These are phyloP conservation scores for Dendronephthya gigantea DNA, from an alignment of 64 coral and sea anemone genomes.

Conservation along the genomic window DNA sequence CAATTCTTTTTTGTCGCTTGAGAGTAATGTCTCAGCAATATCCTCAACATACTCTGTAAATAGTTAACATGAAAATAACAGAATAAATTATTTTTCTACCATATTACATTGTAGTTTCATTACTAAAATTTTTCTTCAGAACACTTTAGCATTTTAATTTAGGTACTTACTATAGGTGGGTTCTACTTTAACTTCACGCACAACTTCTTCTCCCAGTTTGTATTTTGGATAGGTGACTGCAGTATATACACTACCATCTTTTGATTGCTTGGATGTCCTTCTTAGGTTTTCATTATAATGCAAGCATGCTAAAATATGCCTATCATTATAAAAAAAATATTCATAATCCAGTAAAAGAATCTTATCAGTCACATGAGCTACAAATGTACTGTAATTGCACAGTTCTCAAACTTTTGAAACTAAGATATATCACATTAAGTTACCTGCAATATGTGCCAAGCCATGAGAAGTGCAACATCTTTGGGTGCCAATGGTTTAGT, in stretches of 20 bases:
- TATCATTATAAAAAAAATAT: not conserved
- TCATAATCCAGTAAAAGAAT: not conserved
- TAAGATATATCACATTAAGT: not conserved
- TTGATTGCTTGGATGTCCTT: not conserved
- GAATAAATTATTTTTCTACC: not conserved
- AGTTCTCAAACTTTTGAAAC: not conserved
- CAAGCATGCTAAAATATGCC: not conserved
- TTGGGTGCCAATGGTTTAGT: no score
- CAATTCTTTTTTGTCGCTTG: not conserved
- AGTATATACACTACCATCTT: not conserved
- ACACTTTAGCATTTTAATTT: not conserved
- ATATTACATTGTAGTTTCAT: not conserved
- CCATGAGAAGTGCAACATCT: no score
- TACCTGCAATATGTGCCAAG: slow-evolving; percentile 16
- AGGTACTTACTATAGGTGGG: slow-evolving; percentile 12
- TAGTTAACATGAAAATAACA: not conserved
- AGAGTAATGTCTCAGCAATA: no score
- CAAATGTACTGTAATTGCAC: not conserved
- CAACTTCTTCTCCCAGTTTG: no score
- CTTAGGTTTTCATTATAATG: slow-evolving; percentile 3
- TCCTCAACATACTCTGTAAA: not conserved
- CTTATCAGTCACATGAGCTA: no score
- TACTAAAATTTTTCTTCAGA: not conserved
- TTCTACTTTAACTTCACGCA: slow-evolving; percentile 10
- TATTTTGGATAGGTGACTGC: not conserved